phyloP scores from a whole-genome alignment of 2,888 invertebrate species.

The Drosophila parthenogenetica region DNA sequence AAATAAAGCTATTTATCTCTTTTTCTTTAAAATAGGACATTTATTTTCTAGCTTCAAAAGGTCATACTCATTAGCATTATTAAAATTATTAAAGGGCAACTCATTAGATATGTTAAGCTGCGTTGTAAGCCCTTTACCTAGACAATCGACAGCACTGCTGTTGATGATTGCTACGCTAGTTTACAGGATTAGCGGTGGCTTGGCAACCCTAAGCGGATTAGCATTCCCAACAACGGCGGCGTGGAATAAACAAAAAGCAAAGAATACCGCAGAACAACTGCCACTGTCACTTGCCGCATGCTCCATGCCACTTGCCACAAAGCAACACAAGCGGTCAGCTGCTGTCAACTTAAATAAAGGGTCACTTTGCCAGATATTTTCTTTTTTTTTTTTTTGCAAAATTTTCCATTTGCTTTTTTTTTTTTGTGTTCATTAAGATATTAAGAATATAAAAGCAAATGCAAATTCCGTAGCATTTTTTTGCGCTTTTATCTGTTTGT shows the following conservation, averaged over 20 bases:
- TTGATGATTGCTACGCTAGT: slow-evolving; percentile 57
- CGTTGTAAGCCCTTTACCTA: slow-evolving; percentile 46
- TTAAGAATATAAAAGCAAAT: slow-evolving; percentile 11
- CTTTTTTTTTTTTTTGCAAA: background rate
- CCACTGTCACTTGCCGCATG: slow-evolving; percentile 1
- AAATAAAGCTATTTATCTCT: no score
- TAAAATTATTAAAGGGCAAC: slow-evolving; percentile 40
- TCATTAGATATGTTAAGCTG: slow-evolving; percentile 69
- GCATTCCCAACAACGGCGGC: slow-evolving; percentile 15
- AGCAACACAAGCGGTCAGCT: slow-evolving; percentile 36
- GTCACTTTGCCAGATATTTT: background rate
- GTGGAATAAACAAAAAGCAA: slow-evolving; percentile 28
- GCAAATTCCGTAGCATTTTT: slow-evolving; percentile 15
- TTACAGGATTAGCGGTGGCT: slow-evolving; percentile 66
- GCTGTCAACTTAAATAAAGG: slow-evolving; percentile 21
- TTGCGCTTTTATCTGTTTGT: background rate
- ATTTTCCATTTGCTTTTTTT: background rate
- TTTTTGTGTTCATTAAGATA: slow-evolving; percentile 17
- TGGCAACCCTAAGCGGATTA: slow-evolving; percentile 74
- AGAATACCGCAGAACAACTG: slow-evolving; percentile 26
- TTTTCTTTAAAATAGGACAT: no score
- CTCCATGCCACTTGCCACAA: slow-evolving; percentile 1
- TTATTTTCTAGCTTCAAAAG: no score
- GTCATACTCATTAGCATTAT: slow-evolving; percentile 47
- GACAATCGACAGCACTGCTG: slow-evolving; percentile 35